A percentile compares a stretch with the other conserved stretches of the same genome.
Evolutionary conservation across 1,140 invertebrate species (phyloP).

Genomic region (Dysdera silvatica): DNA sequence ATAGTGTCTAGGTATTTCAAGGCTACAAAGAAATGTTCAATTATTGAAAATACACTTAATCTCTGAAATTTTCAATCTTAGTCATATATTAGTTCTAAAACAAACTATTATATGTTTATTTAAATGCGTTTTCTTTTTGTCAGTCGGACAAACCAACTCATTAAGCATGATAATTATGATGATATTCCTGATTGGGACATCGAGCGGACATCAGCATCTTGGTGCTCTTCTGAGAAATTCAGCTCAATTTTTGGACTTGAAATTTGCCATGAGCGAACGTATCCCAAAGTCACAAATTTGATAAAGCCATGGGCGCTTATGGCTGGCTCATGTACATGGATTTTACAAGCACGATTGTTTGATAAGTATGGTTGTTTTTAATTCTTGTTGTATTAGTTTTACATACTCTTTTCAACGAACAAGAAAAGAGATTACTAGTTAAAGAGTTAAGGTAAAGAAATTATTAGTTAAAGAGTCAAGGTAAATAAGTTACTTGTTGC

Average conservation of each 20-base stretch:
- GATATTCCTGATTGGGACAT: constrained; percentile 26
- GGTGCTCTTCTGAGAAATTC: not conserved
- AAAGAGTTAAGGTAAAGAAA: too few species aligned
- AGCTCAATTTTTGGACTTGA: constrained; percentile 6
- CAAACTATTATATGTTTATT: not conserved
- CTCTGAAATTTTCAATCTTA: not conserved
- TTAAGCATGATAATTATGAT: constrained; percentile 16
- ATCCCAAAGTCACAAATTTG: constrained; percentile 15
- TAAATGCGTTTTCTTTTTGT: not conserved
- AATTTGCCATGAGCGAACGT: constrained; percentile 11
- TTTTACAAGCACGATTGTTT: not conserved
- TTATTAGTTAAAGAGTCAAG: too few species aligned
- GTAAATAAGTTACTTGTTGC: too few species aligned
- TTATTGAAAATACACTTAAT: too few species aligned
- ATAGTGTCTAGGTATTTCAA: too few species aligned
- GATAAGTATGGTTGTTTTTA: constrained; percentile 4
- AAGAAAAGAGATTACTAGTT: too few species aligned
- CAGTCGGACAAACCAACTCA: constrained; percentile 29
- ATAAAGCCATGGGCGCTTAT: constrained; percentile 23
- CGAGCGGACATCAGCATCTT: constrained; percentile 1
- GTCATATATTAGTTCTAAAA: not conserved
- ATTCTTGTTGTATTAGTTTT: too few species aligned
- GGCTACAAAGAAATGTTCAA: too few species aligned
- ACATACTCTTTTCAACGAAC: too few species aligned
- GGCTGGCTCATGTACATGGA: constrained; percentile 13